These are phyloP conservation scores for Octodonta nipae DNA, from an alignment of 2,888 invertebrate genomes.

Conservation along the genomic window DNA sequence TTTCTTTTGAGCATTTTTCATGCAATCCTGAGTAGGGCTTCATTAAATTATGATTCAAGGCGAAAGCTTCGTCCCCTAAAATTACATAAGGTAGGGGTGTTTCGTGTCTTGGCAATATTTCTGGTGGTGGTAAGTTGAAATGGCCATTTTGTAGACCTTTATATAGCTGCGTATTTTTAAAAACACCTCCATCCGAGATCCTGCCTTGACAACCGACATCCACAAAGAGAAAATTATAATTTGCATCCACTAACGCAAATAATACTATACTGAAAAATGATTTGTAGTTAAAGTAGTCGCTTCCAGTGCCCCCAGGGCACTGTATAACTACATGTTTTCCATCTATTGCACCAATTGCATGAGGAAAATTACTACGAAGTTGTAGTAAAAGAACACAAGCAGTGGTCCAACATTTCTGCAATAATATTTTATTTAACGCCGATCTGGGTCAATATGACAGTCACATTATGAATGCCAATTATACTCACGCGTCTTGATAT, in stretches of 20 bases:
- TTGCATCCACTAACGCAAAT: slow-evolving; percentile 28
- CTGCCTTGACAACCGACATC: slow-evolving; percentile 25
- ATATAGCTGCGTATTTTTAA: slow-evolving; percentile 1
- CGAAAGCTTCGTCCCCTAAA: slow-evolving; percentile 2
- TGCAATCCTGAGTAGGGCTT: no score
- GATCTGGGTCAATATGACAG: no score
- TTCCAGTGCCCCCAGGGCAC: slow-evolving; percentile 20
- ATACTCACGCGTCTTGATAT: no score
- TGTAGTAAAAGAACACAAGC: no score
- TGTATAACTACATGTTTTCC: slow-evolving; percentile 25
- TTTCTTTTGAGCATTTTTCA: no score
- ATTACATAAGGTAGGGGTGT: slow-evolving; percentile 3
- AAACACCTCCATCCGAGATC: slow-evolving; percentile 12
- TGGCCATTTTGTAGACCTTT: background rate
- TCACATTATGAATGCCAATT: no score
- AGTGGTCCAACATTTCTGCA: no score
- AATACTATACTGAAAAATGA: slow-evolving; percentile 25
- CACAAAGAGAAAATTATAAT: slow-evolving; percentile 27
- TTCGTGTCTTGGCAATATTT: background rate
- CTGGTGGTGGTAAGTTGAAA: background rate
- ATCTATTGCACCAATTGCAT: slow-evolving; percentile 20
- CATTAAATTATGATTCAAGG: background rate
- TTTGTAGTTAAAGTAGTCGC: slow-evolving; percentile 25
- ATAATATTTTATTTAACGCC: no score
- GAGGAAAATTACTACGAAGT: slow-evolving; percentile 1